Base-by-base conservation (phyloP, 2,888 invertebrate species). In the Teleogryllus oceanicus region DNA sequence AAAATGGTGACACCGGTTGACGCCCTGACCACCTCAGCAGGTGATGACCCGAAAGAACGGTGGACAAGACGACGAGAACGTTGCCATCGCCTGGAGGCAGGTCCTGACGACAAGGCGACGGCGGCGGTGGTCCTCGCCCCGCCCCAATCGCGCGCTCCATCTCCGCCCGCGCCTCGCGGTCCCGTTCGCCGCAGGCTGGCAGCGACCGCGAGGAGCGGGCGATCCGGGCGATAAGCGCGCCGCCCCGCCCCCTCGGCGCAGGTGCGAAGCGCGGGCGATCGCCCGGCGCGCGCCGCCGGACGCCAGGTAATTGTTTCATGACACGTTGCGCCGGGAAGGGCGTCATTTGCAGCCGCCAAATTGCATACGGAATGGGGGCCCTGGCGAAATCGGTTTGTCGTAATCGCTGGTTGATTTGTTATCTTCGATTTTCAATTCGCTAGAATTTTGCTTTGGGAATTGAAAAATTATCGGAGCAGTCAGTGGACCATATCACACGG, bases 401-500 rank as follows among this genome's bases (percentile, higher is more conserved):
- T 37, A 37, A 37, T 37, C 37, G 37, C 37, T 8, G 37, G 37
- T 37, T 37, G 37, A 37, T 62, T 62, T 62, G 13, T 62, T 62
- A 13, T 62, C 62, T 62, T n/a, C 62, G 16, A 13, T 62, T 62
- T 62, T 62, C 62, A 62, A 62, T 62, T 62, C 62, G n/a, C 62
- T n/a, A 62, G 16, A 13, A 62, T 62, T 62, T 62, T 62, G 62
- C 62, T 62, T 62, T 18, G 16, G n/a, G 62, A 62, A 62, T 62
- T 62, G 62, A 62, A 62, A 62, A 62, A 62, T 62, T 62, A 62
- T 62, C 62, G 62, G 62, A 62, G 62, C n/a, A n/a, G 62, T 11
- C 62, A 62, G 62, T 62, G n/a, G 62, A 62, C 16, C 62, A 62
- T 62, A 62, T 62, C 62, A 62, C 62, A 62, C 62, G 62, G n/a